phyloP scores from a whole-genome alignment of 2,888 invertebrate genomes.

The Pristionchus exspectatus region DNA sequence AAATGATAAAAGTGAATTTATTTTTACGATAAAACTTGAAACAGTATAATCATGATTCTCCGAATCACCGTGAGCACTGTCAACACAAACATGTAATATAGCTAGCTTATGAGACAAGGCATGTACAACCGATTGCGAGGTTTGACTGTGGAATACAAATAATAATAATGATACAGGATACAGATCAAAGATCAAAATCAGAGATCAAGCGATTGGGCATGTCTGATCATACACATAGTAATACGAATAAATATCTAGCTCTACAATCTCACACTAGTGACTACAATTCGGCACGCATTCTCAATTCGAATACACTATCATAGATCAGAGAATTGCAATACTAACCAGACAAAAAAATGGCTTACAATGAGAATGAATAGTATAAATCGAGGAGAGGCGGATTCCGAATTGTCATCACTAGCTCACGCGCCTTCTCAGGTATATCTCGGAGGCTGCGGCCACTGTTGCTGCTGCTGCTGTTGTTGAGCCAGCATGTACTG shows the following conservation, averaged over 20 bases:
- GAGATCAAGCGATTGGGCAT: not conserved
- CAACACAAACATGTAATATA: not conserved
- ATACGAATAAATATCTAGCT: not conserved
- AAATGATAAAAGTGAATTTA: not conserved
- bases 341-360: too few relatives aligned
- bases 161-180: not conserved
- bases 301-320: too few relatives aligned
- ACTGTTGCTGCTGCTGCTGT: slow-evolving; percentile 20
- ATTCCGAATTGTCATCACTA: too few relatives aligned
- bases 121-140: not conserved
- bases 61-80: not conserved
- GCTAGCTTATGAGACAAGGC: not conserved
- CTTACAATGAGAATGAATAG: too few relatives aligned
- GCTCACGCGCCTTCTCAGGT: not conserved
- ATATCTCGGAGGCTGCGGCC: slow-evolving; percentile 5
- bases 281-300: too few relatives aligned
- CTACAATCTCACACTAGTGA: not conserved
- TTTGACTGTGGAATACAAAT: not conserved
- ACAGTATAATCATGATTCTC: not conserved
- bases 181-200: too few relatives aligned
- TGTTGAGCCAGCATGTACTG: slow-evolving; percentile 27
- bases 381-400: too few relatives aligned
- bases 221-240: not conserved
- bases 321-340: too few relatives aligned
- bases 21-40: not conserved